Percentiles rank a stretch among this genome's conserved stretches.
Conservation (phyloP, 35 echinoderm and acorn worm genomes). For the Chiridota heheva region DNA sequence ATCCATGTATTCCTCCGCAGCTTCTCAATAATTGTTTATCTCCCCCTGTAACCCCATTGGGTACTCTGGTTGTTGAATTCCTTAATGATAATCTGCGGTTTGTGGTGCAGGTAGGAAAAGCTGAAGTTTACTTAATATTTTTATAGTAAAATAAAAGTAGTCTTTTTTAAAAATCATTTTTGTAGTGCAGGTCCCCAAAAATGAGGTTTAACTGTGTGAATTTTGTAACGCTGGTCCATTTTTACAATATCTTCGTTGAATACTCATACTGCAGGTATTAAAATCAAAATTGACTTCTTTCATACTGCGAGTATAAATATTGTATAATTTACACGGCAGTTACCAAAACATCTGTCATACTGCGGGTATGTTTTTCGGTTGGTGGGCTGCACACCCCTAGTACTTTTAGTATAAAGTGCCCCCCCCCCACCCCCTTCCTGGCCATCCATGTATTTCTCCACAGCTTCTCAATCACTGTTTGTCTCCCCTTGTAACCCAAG, state of each 20-base stretch:
- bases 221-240: conserved; percentile 10
- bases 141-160: conserved; percentile 23
- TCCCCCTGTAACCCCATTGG: too few species aligned
- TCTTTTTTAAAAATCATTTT: conserved; percentile 34
- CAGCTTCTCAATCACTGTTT: conserved; percentile 6
- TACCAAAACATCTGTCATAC: too few species aligned
- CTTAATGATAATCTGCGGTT: conserved; percentile 39
- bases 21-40: conserved; percentile 15
- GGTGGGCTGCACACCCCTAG: too few species aligned
- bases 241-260: too few species aligned
- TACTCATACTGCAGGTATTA: too few species aligned
- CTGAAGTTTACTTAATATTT: conserved; percentile 9
- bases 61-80: conserved; percentile 48
- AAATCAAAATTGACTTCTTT: too few species aligned
- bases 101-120: conserved; percentile 21
- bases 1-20: neutral
- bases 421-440: too few species aligned
- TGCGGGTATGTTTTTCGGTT: too few species aligned
- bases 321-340: too few species aligned
- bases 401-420: too few species aligned
- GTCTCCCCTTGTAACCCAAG: neutral
- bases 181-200: neutral
- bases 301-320: too few species aligned
- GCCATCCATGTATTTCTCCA: conserved; percentile 6
- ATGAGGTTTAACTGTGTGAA: conserved; percentile 32